Base-by-base conservation (phyloP, 2,113 vertebrate species). In the Oryctolagus cuniculus region DNA sequence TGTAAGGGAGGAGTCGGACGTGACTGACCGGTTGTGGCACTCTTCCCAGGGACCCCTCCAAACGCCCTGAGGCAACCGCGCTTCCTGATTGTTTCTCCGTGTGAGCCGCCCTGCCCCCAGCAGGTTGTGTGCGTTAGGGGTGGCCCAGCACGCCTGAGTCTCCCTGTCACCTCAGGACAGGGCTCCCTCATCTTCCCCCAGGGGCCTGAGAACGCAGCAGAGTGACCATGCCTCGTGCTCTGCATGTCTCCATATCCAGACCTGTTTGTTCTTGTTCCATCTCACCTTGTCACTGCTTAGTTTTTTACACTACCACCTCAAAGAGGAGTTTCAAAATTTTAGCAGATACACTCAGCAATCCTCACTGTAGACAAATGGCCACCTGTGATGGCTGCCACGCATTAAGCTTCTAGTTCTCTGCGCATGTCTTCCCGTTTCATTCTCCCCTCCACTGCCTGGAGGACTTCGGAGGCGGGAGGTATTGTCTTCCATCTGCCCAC, bases 111-210 rank as follows among this genome's bases (percentile, higher is more conserved):
- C 64, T n/a, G 55, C 75, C 34, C 77, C 83, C 69, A 55, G 31
- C 3, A 0, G 83, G 67, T 44, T 53, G 87, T 87, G 55, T 49
- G 15, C 53, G 15, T 82, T 96, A 92, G 81, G 70, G 51, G 93
- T 87, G 58, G 84, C 70, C 64, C 92, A 82, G 6, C 81, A 78
- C 63, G 86, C 82, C 72, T 31, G 78, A 94, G 91, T 84, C 36
- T 72, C 11, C n/a, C 16, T 31, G 58, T 70, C 69, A 63, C 15
- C 64, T 44, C n/a, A 13, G 67, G 80, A 58, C 87, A 66, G 19
- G 87, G 4, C 2, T 36, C 51, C 36, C 80, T 38, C 69, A 22
- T 72, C 49, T 17, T 51, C 34, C 49, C 36, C 72, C 49, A 58
- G 36, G 58, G 51, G 69, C 86, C 64, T 83, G 9, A 1, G 1